phyloP scores from a whole-genome alignment of 2,113 vertebrate genomes.

The Sminthopsis crassicaudata region DNA sequence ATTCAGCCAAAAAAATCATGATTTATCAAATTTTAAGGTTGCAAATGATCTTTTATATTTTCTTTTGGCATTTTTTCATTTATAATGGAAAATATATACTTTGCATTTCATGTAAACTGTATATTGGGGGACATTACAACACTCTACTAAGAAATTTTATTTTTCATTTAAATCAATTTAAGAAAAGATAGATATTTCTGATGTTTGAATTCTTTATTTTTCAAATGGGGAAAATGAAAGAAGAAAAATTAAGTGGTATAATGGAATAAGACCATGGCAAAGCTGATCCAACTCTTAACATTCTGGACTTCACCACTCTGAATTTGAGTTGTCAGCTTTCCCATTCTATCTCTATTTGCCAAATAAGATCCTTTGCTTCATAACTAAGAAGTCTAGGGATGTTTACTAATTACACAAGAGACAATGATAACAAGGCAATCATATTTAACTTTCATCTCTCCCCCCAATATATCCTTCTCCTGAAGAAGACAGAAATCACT shows the following conservation, averaged over 20 bases:
- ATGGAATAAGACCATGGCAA: too few species aligned
- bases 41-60: background rate
- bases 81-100: too few species aligned
- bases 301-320: background rate
- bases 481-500: background rate
- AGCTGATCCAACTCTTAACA: background rate
- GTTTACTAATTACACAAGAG: too few species aligned
- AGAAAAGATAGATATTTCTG: background rate
- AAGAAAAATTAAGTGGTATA: background rate
- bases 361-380: background rate
- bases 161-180: background rate
- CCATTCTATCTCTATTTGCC: background rate
- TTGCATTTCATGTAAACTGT: background rate
- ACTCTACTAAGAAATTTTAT: background rate
- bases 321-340: background rate
- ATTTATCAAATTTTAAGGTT: background rate
- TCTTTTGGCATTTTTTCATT: too few species aligned
- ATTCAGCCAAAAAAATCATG: background rate
- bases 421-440: background rate
- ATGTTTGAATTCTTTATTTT: background rate
- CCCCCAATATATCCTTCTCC: background rate
- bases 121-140: background rate
- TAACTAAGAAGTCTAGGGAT: background rate
- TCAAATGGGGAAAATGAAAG: background rate
- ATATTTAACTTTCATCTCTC: fast-evolving